A percentile compares a stretch with the other conserved stretches of the same genome.
These are phyloP conservation scores for Microcebus lehilahytsara DNA, from an alignment of 2,113 vertebrate genomes.

Conservation along the genomic window DNA sequence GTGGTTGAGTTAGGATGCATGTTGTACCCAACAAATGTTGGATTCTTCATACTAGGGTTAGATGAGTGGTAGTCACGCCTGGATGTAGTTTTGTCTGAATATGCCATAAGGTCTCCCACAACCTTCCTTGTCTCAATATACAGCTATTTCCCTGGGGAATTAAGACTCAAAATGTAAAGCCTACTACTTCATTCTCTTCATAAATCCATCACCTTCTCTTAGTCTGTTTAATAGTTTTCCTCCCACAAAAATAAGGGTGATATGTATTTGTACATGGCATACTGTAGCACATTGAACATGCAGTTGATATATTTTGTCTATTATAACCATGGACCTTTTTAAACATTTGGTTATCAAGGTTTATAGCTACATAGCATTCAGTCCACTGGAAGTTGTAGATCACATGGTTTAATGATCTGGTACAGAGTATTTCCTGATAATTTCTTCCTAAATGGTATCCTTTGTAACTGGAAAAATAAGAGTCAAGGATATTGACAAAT, in stretches of 20 bases:
- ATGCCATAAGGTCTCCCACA: not conserved
- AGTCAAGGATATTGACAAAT: not conserved
- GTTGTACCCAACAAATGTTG: not conserved
- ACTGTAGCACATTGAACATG: not conserved
- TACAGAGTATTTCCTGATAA: not conserved
- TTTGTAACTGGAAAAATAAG: not conserved
- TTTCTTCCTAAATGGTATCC: not conserved
- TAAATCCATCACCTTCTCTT: not conserved
- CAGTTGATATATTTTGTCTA: not conserved
- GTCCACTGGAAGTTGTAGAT: not conserved
- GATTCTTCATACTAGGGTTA: not conserved
- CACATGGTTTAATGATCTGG: not conserved
- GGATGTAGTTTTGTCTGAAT: not conserved
- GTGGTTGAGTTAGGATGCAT: not conserved
- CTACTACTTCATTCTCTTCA: not conserved
- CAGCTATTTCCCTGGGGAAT: not conserved
- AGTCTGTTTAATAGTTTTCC: not conserved
- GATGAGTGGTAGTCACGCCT: not conserved
- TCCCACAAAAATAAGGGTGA: not conserved
- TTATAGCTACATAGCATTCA: not conserved
- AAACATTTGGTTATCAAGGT: not conserved
- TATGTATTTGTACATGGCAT: not conserved
- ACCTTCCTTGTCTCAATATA: not conserved
- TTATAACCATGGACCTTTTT: not conserved
- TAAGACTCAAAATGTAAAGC: not conserved